phyloP scores from a whole-genome alignment of 2,888 invertebrate species.

The Sphecodes monilicornis region DNA sequence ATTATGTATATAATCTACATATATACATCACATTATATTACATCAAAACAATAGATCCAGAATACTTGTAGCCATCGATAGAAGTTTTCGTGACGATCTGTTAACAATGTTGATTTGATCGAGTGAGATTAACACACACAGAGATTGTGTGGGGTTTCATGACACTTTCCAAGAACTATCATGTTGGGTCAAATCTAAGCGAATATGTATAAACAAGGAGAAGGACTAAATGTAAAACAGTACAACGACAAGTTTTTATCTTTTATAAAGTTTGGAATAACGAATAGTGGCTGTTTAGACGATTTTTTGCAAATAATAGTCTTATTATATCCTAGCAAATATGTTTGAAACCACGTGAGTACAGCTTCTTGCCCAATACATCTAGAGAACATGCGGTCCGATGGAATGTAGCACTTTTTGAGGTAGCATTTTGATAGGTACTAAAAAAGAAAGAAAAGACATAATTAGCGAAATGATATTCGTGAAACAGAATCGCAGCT shows the following conservation, averaged over 20 bases:
- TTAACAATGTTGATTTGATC: slow-evolving; percentile 58
- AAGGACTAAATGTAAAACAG: slow-evolving; percentile 62
- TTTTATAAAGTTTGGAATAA: slow-evolving; percentile 70
- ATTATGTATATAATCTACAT: not conserved
- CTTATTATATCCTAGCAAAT: slow-evolving; percentile 43
- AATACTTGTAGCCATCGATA: slow-evolving; percentile 34
- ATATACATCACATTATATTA: slow-evolving; percentile 30
- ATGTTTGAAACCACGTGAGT: slow-evolving; percentile 38
- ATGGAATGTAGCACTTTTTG: slow-evolving; percentile 13
- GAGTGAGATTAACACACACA: slow-evolving; percentile 33
- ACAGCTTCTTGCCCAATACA: slow-evolving; percentile 38
- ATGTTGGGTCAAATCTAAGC: slow-evolving; percentile 63
- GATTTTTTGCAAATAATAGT: slow-evolving; percentile 59
- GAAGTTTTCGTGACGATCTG: slow-evolving; percentile 37
- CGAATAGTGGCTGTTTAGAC: slow-evolving; percentile 63
- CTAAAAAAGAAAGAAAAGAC: slow-evolving; percentile 17
- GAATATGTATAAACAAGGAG: slow-evolving; percentile 46
- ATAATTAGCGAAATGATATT: slow-evolving; percentile 29
- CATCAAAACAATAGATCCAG: slow-evolving; percentile 19
- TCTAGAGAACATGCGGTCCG: slow-evolving; percentile 11
- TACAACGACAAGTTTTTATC: slow-evolving; percentile 75
- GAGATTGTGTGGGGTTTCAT: slow-evolving; percentile 26
- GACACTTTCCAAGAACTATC: slow-evolving; percentile 27
- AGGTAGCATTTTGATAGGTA: slow-evolving; percentile 8
- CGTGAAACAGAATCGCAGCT: not conserved